Evolutionary conservation across 2,113 vertebrate genomes (phyloP).

Genomic region (Sphyrna mokarran): DNA sequence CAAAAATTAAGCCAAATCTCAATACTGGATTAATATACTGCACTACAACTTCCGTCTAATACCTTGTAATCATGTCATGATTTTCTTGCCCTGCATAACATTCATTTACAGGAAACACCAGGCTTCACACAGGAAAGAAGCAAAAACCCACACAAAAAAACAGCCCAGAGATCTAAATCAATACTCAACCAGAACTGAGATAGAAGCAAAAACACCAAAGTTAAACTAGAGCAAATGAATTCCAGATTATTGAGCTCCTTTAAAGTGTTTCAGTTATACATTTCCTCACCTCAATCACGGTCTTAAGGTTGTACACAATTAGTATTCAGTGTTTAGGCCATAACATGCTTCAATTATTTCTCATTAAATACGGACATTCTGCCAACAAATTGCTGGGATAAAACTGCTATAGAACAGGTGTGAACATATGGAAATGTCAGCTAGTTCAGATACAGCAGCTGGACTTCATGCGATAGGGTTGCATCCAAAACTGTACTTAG

Average conservation of each 20-base stretch:
- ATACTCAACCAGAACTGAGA: background rate
- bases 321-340: background rate
- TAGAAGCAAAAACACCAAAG: background rate
- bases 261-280: background rate
- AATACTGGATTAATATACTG: background rate
- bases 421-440: slow-evolving; percentile 9
- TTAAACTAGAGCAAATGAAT: background rate
- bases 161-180: background rate
- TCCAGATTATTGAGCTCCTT: background rate
- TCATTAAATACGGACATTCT: background rate
- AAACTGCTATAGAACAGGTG: background rate
- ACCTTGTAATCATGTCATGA: background rate
- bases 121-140: background rate
- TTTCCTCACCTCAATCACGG: background rate
- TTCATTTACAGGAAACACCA: background rate
- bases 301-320: background rate
- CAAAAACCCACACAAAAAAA: background rate
- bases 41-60: background rate
- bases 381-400: background rate
- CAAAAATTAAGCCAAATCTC: background rate
- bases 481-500: background rate
- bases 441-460: background rate
- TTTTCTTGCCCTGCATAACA: no score
- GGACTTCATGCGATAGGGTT: background rate
- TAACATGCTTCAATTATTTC: background rate